These are phyloP conservation scores for Ochotona curzoniae DNA, from an alignment of 2,113 vertebrate genomes.

Conservation along the genomic window DNA sequence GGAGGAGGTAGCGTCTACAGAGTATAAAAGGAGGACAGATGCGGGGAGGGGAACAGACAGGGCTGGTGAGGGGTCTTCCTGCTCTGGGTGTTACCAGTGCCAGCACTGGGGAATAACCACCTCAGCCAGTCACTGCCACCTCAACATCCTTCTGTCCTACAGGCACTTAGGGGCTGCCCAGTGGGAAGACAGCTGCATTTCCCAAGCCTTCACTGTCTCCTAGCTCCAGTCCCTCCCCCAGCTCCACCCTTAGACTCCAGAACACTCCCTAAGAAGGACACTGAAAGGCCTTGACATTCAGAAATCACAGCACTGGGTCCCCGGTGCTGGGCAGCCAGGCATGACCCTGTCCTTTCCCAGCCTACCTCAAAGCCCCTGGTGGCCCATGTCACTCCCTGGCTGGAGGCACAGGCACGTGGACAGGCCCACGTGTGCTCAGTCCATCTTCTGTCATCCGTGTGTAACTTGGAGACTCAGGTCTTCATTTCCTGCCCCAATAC, in stretches of 20 bases:
- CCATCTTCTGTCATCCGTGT: background rate
- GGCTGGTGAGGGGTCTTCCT: background rate
- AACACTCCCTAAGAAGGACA: background rate
- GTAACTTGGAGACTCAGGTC: background rate
- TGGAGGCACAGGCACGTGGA: background rate
- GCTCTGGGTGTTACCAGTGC: background rate
- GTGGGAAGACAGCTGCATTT: background rate
- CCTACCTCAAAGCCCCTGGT: background rate
- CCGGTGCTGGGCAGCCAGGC: background rate
- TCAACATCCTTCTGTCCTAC: accelerated
- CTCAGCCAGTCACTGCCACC: accelerated
- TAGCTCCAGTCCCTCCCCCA: background rate
- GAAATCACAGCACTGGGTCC: background rate
- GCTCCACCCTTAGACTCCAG: background rate
- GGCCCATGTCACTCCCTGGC: background rate
- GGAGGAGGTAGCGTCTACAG: background rate
- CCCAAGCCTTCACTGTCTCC: background rate
- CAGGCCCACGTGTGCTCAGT: background rate
- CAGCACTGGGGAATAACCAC: background rate
- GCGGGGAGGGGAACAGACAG: background rate
- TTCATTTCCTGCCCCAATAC: background rate
- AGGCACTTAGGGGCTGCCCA: background rate
- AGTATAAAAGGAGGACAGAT: background rate
- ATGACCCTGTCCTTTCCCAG: background rate
- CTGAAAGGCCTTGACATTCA: background rate